Conservation (phyloP, 2,113 vertebrate genomes). For the Alosa alosa region DNA sequence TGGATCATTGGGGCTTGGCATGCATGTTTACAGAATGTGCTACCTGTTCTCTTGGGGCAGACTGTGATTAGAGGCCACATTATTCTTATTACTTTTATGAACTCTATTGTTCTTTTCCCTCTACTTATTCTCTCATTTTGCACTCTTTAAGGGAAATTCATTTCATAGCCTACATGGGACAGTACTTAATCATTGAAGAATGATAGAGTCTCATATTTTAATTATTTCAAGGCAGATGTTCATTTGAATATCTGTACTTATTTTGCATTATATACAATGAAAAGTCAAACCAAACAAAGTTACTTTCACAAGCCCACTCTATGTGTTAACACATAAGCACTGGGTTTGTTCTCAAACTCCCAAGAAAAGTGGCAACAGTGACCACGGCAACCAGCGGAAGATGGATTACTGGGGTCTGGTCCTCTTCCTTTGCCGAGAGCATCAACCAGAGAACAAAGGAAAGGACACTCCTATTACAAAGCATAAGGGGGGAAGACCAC, state of each 20-base stretch:
- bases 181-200: too few relatives aligned
- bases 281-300: neutral
- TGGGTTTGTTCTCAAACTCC: neutral
- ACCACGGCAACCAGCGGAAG: neutral
- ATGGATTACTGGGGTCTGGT: neutral
- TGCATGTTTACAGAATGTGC: neutral
- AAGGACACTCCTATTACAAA: conserved; percentile 10
- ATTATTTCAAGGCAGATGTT: neutral
- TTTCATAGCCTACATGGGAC: too few relatives aligned
- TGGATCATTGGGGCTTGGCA: neutral
- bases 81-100: neutral
- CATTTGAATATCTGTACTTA: neutral
- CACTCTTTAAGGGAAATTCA: too few relatives aligned
- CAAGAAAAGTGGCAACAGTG: neutral
- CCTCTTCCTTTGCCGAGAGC: neutral
- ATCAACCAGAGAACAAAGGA: conserved; percentile 2
- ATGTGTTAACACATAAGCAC: neutral
- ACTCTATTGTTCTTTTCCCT: too few relatives aligned
- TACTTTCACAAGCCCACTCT: neutral
- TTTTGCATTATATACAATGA: neutral
- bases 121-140: too few relatives aligned
- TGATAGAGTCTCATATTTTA: neutral
- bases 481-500: neutral
- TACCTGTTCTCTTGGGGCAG: neutral
- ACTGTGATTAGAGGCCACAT: neutral